phyloP scores from a whole-genome alignment of 30 jellyfish, hydroid and myxozoan species.

The Aurelia aurita complex sp. Pacific region DNA sequence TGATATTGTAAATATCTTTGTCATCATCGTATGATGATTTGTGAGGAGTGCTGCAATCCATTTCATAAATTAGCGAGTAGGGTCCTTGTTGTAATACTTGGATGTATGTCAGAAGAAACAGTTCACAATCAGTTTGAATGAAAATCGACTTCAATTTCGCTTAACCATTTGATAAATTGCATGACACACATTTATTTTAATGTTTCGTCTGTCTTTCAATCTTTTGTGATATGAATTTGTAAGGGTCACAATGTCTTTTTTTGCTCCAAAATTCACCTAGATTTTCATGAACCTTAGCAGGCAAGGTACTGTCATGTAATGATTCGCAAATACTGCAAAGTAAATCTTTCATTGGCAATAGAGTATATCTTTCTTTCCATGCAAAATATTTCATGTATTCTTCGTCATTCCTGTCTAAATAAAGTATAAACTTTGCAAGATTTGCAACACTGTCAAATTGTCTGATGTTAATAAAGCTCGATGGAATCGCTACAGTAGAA shows the following conservation, averaged over 20 bases:
- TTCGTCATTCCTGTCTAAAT: slow-evolving; percentile 67
- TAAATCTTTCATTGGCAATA: slow-evolving; percentile 49
- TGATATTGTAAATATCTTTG: too few species aligned
- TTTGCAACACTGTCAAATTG: slow-evolving; percentile 60
- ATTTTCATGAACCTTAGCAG: slow-evolving; percentile 29
- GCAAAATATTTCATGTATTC: slow-evolving; percentile 71
- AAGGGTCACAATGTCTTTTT: slow-evolving; percentile 14
- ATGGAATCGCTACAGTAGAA: slow-evolving; percentile 75
- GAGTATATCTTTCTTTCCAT: slow-evolving; percentile 74
- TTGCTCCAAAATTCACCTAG: slow-evolving; percentile 77
- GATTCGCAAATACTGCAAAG: slow-evolving; percentile 74
- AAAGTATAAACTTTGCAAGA: slow-evolving; percentile 65
- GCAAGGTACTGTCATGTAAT: slow-evolving; percentile 28
- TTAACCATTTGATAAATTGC: too few species aligned
- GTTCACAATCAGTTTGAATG: too few species aligned
- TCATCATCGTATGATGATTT: too few species aligned
- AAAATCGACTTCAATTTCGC: too few species aligned
- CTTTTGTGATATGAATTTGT: not conserved
- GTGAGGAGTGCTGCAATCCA: too few species aligned
- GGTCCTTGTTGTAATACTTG: too few species aligned
- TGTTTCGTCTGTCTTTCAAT: too few species aligned
- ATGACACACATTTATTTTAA: too few species aligned
- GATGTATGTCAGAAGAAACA: too few species aligned
- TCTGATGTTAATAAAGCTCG: slow-evolving; percentile 73
- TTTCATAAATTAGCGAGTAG: too few species aligned